Percentiles rank a stretch among this genome's conserved stretches.
Evolutionary conservation across 1,140 invertebrate species (phyloP).

Genomic region (Dreissena rostriformis): DNA sequence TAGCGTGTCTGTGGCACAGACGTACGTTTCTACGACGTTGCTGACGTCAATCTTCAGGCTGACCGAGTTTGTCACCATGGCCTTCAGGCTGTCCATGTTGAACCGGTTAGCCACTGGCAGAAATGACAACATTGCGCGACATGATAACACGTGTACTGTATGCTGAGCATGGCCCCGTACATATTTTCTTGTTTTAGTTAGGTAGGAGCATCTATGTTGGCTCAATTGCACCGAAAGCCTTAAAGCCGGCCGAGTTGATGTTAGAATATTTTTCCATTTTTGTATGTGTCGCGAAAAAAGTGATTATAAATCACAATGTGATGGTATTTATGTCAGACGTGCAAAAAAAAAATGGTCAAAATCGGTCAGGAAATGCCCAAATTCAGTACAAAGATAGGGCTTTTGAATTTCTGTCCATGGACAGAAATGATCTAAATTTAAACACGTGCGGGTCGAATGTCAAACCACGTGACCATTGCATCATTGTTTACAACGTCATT

Average conservation of each 20-base stretch:
- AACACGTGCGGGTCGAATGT: too few species aligned
- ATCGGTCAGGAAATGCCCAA: too few species aligned
- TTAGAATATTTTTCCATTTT: too few species aligned
- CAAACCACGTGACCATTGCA: too few species aligned
- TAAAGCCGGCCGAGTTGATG: background rate
- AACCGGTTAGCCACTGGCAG: constrained; percentile 47
- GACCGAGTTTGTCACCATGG: constrained; percentile 4
- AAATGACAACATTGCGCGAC: background rate
- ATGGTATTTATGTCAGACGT: too few species aligned
- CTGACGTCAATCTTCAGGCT: constrained; percentile 18
- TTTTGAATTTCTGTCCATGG: too few species aligned
- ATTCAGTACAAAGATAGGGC: too few species aligned
- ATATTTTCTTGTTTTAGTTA: background rate
- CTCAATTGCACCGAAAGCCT: background rate
- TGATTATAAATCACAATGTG: too few species aligned
- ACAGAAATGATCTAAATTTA: too few species aligned
- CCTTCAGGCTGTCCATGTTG: constrained; percentile 36
- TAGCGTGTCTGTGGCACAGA: background rate
- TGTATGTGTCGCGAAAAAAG: too few species aligned
- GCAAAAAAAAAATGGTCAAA: too few species aligned
- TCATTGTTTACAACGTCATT: too few species aligned
- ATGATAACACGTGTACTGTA: background rate
- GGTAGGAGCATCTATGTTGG: background rate
- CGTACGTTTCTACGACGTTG: constrained; percentile 46
- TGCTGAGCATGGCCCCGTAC: background rate